A percentile compares a stretch with the other conserved stretches of the same genome.
Conservation (phyloP, 2,888 invertebrate species). For the Junonia oenone region DNA sequence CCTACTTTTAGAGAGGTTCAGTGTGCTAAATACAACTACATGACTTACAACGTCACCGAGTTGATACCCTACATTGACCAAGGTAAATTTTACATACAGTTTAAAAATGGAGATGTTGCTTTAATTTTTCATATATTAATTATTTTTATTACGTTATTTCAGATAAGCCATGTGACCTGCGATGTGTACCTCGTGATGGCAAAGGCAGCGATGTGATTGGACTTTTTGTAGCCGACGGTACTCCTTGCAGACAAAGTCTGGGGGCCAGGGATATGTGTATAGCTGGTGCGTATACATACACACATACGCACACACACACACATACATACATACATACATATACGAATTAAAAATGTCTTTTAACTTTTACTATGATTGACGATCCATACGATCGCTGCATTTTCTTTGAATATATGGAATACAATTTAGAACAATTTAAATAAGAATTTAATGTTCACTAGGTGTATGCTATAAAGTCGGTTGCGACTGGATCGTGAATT, state of each 20-base stretch:
- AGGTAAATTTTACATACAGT: constrained; percentile 76
- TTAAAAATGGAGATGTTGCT: too few relatives aligned
- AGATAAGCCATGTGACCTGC: constrained; percentile 89
- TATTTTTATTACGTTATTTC: constrained; percentile 30
- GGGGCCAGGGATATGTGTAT: constrained; percentile 93
- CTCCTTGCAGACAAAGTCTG: constrained; percentile 85
- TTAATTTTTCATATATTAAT: too few relatives aligned
- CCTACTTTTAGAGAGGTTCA: constrained; percentile 88
- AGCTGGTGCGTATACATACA: constrained; percentile 59
- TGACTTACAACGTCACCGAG: constrained; percentile 82
- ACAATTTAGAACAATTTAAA: background rate
- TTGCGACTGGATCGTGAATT: constrained; percentile 94
- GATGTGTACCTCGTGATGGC: constrained; percentile 88
- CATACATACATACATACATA: too few relatives aligned
- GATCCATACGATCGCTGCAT: too few relatives aligned
- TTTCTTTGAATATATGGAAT: too few relatives aligned
- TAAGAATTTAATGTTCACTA: constrained; percentile 26
- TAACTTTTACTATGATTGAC: too few relatives aligned
- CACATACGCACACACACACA: too few relatives aligned
- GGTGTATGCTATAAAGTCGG: constrained; percentile 87
- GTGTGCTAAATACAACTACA: constrained; percentile 85
- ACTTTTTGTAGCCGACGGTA: constrained; percentile 89
- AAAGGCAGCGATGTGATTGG: constrained; percentile 85
- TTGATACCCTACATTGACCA: constrained; percentile 88
- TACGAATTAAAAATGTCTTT: too few relatives aligned